A percentile compares a stretch with the other conserved stretches of the same genome.
Conservation (phyloP, 2,113 vertebrate genomes). For the Psephotus haematonotus region DNA sequence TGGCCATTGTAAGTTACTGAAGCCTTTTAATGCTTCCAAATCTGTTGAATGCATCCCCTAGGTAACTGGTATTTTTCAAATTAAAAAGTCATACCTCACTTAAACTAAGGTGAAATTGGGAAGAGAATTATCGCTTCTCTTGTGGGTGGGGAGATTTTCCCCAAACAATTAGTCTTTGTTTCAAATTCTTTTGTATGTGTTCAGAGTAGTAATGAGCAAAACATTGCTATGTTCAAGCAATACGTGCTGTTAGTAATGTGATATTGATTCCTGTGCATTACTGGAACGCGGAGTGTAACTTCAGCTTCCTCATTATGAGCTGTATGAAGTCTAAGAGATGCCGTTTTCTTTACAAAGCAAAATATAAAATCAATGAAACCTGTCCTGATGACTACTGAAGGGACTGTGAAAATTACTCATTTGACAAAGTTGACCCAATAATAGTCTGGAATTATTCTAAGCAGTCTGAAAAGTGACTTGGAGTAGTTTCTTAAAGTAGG, state of each 20-base stretch:
- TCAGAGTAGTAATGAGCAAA: conserved; percentile 24
- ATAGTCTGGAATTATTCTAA: background rate
- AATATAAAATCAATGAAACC: conserved; percentile 11
- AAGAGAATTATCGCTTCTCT: conserved; percentile 8
- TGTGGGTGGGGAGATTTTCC: background rate
- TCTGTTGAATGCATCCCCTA: background rate
- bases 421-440: background rate
- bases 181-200: conserved; percentile 20
- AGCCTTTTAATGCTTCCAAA: background rate
- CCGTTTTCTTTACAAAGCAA: background rate
- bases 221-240: background rate
- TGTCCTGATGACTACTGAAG: background rate
- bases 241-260: background rate
- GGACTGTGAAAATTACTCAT: background rate
- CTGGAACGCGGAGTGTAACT: background rate
- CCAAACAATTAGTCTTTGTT: conserved; percentile 49
- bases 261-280: background rate
- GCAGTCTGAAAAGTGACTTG: background rate
- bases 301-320: conserved; percentile 15
- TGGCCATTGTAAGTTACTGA: conserved; percentile 88
- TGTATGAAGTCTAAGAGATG: conserved; percentile 10
- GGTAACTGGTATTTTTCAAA: background rate
- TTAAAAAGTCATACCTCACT: background rate
- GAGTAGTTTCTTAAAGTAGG: background rate
- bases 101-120: conserved; percentile 27